A percentile compares a stretch with the other conserved stretches of the same genome.
These are phyloP conservation scores for Agrotis puta DNA, from an alignment of 2,888 invertebrate genomes.

Conservation along the genomic window DNA sequence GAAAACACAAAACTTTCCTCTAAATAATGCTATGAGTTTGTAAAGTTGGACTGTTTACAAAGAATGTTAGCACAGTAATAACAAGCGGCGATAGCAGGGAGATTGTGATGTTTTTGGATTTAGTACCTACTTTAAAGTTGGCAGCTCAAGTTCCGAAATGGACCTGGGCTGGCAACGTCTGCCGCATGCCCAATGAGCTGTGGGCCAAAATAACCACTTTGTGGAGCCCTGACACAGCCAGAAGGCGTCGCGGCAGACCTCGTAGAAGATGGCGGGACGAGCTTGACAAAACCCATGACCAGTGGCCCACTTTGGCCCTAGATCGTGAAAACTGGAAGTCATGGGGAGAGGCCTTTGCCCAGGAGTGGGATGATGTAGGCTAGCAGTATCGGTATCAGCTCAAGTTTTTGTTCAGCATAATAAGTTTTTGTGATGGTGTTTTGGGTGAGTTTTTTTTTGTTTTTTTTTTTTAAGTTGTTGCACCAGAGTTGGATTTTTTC, in stretches of 20 bases:
- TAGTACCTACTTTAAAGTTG: slow-evolving; percentile 16
- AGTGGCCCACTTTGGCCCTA: too few relatives aligned
- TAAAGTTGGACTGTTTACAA: slow-evolving; percentile 40
- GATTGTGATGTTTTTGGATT: slow-evolving; percentile 20
- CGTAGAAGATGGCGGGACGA: too few relatives aligned
- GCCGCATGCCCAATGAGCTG: too few relatives aligned
- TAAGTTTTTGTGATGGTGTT: not conserved
- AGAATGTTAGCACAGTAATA: slow-evolving; percentile 33
- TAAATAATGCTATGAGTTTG: slow-evolving; percentile 42
- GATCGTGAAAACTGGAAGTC: too few relatives aligned
- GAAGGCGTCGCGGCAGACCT: too few relatives aligned
- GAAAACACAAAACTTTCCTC: slow-evolving; percentile 43
- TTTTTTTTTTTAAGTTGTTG: not conserved
- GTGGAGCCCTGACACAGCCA: too few relatives aligned
- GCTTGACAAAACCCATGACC: too few relatives aligned
- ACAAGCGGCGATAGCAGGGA: slow-evolving; percentile 5
- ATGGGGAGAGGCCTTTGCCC: too few relatives aligned
- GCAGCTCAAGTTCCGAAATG: not conserved
- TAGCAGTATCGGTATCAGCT: too few relatives aligned
- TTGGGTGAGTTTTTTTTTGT: not conserved
- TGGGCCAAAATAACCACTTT: too few relatives aligned
- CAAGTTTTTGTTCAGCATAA: not conserved
- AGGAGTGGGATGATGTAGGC: too few relatives aligned
- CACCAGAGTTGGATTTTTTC: not conserved
- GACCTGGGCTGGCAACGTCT: too few relatives aligned